Conservation (phyloP, 1,140 invertebrate species). For the Magallana angulata region DNA sequence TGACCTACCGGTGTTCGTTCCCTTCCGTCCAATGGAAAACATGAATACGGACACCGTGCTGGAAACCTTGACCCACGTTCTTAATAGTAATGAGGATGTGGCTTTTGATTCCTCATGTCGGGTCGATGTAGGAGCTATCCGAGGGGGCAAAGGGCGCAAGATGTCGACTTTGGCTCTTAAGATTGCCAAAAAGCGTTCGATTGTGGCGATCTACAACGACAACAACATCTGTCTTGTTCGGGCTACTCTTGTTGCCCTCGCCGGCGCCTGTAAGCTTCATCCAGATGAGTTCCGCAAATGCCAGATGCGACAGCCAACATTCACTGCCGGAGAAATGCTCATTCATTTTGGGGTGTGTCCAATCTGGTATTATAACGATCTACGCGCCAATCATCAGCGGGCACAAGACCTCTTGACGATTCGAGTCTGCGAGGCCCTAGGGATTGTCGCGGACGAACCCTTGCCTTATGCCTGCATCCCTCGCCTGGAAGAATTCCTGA, state of each 20-base stretch:
- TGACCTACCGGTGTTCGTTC: not conserved
- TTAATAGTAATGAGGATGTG: slow-evolving; percentile 4
- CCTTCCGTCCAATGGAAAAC: not conserved
- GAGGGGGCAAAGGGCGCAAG: not conserved
- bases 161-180: slow-evolving; percentile 15
- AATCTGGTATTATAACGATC: not conserved
- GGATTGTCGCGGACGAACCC: not conserved
- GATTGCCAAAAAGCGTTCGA: slow-evolving; percentile 3
- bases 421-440: not conserved
- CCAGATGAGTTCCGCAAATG: not conserved
- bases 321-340: not conserved
- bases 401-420: slow-evolving; percentile 21
- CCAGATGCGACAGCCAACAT: not conserved
- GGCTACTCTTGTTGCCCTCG: not conserved
- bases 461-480: slow-evolving; percentile 26
- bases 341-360: slow-evolving; percentile 16
- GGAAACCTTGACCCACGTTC: not conserved
- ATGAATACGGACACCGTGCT: not conserved
- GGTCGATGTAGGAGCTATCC: not conserved
- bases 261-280: not conserved
- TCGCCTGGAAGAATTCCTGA: slow-evolving; percentile 37
- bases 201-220: not conserved
- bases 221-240: slow-evolving; percentile 40
- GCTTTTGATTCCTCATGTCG: not conserved
- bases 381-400: not conserved